Base-by-base conservation (phyloP, 2,888 invertebrate genomes). In the Chloroclysta siterata region DNA sequence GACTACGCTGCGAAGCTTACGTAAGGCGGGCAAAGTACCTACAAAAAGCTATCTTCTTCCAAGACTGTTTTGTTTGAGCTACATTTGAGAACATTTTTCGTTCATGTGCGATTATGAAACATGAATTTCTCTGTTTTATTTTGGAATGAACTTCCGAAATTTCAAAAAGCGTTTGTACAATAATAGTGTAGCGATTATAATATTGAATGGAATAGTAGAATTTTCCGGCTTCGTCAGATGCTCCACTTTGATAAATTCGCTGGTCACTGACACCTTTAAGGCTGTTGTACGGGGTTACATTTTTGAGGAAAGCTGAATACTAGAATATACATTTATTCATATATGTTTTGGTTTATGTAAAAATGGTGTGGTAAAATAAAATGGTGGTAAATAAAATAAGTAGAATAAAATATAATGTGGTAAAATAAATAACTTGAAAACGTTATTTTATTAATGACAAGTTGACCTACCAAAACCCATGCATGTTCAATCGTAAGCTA, bases 191-290 rank as follows among this genome's bases (percentile, higher is more conserved):
- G 50, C 48, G 29, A 7, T 7, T 33, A 33, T 8, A 6, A n/a
- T n/a, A 36, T 36, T 11, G 48, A 22, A 60, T 53, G 54, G 41
- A 53, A 59, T 53, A 17, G 33, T n/a, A 46, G 50, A 41, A 59
- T 22, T 46, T 48, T 62, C 41, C 60, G 57, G 36, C 53, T 54
- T 59, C 59, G 65, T 61, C 58, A 75, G 81, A 82, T 83, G 79
- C 58, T 75, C 82, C 64, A 80, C 59, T 83, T 84, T 72, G 77
- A 83, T 83, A 76, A 75, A 72, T 69, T 68, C 70, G 69, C 72
- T 69, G 66, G 54, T 59, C 59, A 29, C 54, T 53, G 57, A 57
- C 53, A 54, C 57, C 42, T 54, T 47, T n/a, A n/a, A 8, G 58
- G 57, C 46, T 41, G 55, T 15, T 48, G 17, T 59, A 52, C 47